Percentiles rank a stretch among this genome's conserved stretches.
Conservation (phyloP, 2,113 vertebrate species). For the Mus musculus region GRCm39 chr16:69850001-69850500, state of each 20-base stretch:
- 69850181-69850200: neutral
- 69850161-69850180: neutral
- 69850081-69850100: neutral
- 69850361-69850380: neutral
- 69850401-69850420: neutral
- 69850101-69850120: neutral
- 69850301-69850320: neutral
- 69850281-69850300: neutral
- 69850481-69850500: neutral
- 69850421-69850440: neutral
- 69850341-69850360: neutral
- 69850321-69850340: neutral
- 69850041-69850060: neutral
- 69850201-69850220: neutral
- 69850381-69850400: neutral
- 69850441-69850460: neutral
- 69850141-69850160: neutral
- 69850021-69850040: neutral
- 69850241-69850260: neutral
- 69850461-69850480: neutral
- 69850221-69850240: neutral
- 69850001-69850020: neutral
- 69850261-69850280: neutral
- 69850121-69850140: neutral
- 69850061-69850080: neutral